Conservation (phyloP, 2,113 vertebrate species). For the Atlantisia rogersi region DNA sequence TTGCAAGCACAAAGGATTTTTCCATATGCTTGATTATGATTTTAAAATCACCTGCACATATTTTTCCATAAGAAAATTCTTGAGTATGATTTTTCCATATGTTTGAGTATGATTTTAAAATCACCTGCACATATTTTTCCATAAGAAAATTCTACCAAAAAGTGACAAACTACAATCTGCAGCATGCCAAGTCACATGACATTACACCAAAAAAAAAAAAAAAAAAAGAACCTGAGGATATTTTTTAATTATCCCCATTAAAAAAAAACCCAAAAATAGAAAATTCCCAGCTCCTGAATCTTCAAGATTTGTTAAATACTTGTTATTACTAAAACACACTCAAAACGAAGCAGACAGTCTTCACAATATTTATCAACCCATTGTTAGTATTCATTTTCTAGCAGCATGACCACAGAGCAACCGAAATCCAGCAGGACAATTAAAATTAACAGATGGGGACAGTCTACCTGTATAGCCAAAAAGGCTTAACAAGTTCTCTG, state of each 20-base stretch:
- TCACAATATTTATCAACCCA: background rate
- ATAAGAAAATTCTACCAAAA: conserved; percentile 21
- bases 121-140: conserved; percentile 19
- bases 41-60: conserved; percentile 20
- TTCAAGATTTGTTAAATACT: background rate
- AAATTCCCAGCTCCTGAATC: background rate
- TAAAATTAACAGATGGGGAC: background rate
- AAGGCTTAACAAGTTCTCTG: background rate
- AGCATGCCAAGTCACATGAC: background rate
- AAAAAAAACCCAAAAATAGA: background rate
- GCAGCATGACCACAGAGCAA: background rate
- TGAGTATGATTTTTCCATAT: background rate
- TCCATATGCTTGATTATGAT: conserved; percentile 16
- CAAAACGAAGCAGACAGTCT: background rate
- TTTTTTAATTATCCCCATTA: background rate
- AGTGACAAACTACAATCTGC: conserved; percentile 23
- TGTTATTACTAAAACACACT: background rate
- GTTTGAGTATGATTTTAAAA: conserved; percentile 22
- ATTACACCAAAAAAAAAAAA: conserved; percentile 17
- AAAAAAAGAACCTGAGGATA: background rate
- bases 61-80: conserved; percentile 22
- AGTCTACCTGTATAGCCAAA: background rate
- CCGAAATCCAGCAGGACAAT: conserved; percentile 9
- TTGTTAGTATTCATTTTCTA: background rate
- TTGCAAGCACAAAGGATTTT: conserved; percentile 32